These are phyloP conservation scores for Pelochelys cantorii DNA, from an alignment of 2,797 vertebrate genomes.

Conservation along the genomic window DNA sequence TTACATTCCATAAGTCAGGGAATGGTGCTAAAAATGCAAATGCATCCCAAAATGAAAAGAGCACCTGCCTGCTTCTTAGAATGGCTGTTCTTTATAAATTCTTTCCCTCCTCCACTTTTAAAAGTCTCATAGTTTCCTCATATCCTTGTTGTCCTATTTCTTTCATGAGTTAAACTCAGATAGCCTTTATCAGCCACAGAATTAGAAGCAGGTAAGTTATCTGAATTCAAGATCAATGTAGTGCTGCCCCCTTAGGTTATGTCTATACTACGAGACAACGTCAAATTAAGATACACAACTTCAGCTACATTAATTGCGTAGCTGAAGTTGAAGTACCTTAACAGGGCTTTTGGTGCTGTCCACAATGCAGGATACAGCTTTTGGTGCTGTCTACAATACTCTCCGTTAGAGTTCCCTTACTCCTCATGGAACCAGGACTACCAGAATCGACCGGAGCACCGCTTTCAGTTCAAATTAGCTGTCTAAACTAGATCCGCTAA, in stretches of 20 bases:
- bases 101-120: slow-evolving; percentile 35
- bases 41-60: slow-evolving; percentile 42
- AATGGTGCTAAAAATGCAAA: slow-evolving; percentile 57
- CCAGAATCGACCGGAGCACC: too few relatives aligned
- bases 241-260: not conserved
- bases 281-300: too few relatives aligned
- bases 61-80: not conserved
- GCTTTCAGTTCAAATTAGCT: too few relatives aligned
- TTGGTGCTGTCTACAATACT: too few relatives aligned
- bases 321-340: too few relatives aligned
- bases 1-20: slow-evolving; percentile 51
- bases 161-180: slow-evolving; percentile 38
- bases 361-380: too few relatives aligned
- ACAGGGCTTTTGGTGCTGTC: too few relatives aligned
- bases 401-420: too few relatives aligned
- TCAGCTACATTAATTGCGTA: too few relatives aligned
- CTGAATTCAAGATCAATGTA: slow-evolving; percentile 33
- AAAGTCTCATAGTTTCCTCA: slow-evolving; percentile 50
- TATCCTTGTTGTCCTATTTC: slow-evolving; percentile 47
- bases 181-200: not conserved
- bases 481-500: too few relatives aligned
- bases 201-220: slow-evolving; percentile 1
- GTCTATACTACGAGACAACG: too few relatives aligned
- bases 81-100: not conserved
- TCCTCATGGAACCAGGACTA: too few relatives aligned